Base-by-base conservation (phyloP, 2,113 vertebrate genomes). In the Cochlearius cochlearius region DNA sequence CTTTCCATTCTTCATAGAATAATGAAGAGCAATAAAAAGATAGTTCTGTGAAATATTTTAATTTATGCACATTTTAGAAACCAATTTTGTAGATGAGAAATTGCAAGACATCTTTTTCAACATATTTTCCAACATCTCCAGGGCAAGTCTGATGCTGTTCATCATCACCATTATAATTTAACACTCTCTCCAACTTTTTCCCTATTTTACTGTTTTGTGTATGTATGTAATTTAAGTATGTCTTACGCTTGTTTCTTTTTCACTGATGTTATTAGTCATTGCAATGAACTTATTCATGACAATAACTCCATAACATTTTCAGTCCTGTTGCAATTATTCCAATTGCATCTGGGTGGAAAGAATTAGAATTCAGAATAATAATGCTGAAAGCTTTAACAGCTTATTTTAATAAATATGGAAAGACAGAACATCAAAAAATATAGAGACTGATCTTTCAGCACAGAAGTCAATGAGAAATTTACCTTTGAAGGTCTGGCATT, bases 1-100 rank as follows among this genome's bases (percentile, higher is more conserved):
- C 23, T 78, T 95, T 79, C 56, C 27, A 75, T 69, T 78, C 69
- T 94, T 69, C 41, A 78, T 0, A 66, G 17, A 83, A 96, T 52
- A 95, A 97, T 53, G 80, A 86, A 83, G 30, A 76, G 25, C 32
- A 79, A 86, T 93, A 90, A 82, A 94, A 93, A 77, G n/a, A 87
- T 27, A 92, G 38, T 52, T 89, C 41, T 72, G 21, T 38, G 36
- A 94, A 88, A 90, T 80, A 90, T 93, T 83, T 97, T 95, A 87
- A 95, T 92, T 92, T 96, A 90, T 94, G 53, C n/a, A 56, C 64
- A 58, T 76, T 95, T 94, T 88, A 88, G 32, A 96, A 87, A 93
- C 22, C 47, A 67, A 84, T 96, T 88, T 93, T 12, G 43, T 91
- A 96, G 96, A 79, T 91, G 53, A 97, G 88, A 94, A 47, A 25